phyloP scores from a whole-genome alignment of 2,888 invertebrate genomes.

The Vannuccia rotundouncinata region DNA sequence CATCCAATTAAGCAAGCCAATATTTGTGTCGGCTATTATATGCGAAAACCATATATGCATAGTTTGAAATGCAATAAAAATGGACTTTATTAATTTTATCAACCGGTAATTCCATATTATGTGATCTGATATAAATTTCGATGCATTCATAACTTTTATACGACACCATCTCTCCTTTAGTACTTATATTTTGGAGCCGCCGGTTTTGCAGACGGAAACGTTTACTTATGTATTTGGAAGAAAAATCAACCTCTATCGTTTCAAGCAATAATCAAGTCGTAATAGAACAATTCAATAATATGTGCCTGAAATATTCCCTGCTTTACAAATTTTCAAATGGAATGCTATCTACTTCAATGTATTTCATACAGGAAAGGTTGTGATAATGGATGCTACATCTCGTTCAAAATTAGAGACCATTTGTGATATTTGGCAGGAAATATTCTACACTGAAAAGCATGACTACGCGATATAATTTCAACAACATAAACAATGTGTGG shows the following conservation, averaged over 20 bases:
- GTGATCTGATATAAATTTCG: not conserved
- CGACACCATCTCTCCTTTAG: not conserved
- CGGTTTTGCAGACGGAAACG: not conserved
- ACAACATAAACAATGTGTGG: no score
- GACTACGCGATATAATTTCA: no score
- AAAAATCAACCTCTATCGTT: not conserved
- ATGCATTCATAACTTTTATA: not conserved
- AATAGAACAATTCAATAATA: not conserved
- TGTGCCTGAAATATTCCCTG: not conserved
- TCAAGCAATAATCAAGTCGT: not conserved
- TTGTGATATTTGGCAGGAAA: no score
- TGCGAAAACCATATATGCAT: not conserved
- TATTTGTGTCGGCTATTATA: not conserved
- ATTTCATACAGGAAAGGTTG: no score
- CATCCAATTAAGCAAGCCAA: not conserved
- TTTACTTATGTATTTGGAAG: not conserved
- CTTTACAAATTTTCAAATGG: not conserved
- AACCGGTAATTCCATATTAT: not conserved
- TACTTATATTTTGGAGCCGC: not conserved
- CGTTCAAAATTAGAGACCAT: no score
- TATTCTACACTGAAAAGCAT: no score
- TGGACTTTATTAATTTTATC: not conserved
- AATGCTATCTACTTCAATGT: no score
- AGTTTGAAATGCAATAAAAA: not conserved
- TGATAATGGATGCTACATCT: no score